Conservation (phyloP, 2,113 vertebrate species). For the Crotalus helleri region DNA sequence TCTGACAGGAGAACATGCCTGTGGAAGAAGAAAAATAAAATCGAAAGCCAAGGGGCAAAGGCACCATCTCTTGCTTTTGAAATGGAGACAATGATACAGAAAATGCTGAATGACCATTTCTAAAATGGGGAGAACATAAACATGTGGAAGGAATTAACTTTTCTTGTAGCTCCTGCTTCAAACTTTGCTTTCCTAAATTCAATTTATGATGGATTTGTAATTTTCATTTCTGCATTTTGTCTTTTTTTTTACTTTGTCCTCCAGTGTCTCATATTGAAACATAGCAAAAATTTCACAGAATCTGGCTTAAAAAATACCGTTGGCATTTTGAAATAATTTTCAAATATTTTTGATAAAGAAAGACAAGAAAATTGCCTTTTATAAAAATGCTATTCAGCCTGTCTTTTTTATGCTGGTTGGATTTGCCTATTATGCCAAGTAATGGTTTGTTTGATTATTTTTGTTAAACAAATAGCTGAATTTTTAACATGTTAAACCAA, state of each 20-base stretch:
- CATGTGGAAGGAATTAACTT: background rate
- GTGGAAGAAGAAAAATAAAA: conserved; percentile 11
- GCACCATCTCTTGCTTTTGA: background rate
- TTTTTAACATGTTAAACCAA: background rate
- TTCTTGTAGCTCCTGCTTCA: background rate
- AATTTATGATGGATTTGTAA: background rate
- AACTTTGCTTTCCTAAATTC: background rate
- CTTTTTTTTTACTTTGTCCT: background rate
- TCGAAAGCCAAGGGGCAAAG: background rate
- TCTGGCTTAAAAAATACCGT: background rate
- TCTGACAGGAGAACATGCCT: conserved; percentile 10
- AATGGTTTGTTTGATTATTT: background rate
- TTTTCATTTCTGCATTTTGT: background rate
- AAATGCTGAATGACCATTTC: background rate
- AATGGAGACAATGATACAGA: conserved; percentile 9
- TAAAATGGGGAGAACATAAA: background rate
- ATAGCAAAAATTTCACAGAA: background rate
- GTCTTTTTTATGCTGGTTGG: background rate
- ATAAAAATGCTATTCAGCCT: background rate
- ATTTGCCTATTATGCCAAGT: background rate
- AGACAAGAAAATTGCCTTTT: background rate
- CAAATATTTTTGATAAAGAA: background rate
- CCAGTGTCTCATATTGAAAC: background rate
- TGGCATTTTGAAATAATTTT: background rate
- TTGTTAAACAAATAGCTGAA: background rate